Evolutionary conservation across 2,888 invertebrate species (phyloP), one percentile per base, ranked within the genome.

Genomic region (Molorchus minor): DNA sequence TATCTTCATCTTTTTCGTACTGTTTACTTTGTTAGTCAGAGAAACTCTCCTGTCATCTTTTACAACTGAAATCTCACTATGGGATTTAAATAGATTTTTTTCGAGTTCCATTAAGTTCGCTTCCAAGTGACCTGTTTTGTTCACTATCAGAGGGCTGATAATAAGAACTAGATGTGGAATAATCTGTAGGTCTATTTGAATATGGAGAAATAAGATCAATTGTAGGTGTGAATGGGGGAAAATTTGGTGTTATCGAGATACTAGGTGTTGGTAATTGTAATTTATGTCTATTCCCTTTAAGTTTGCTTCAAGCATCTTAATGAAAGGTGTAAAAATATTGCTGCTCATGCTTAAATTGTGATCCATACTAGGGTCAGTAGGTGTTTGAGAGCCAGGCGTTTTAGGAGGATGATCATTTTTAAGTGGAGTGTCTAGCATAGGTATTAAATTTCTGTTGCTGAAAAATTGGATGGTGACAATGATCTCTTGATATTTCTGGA

Each of bases 101-200:
- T 75, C 74, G 56, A 78, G 77, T 63, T 77, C 74, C n/a, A 75
- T 72, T 16, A 79, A 54, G n/a, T 72, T 58, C 17, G 70, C 65
- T 57, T 79, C 79, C 4, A 71, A 46, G n/a, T 2, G 67, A 68
- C 54, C 63, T 68, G 43, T 69, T 69, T 58, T 78, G 79, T 63
- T 80, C 80, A 5, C 68, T 73, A 62, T 80, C 80, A 0, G 79
- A 79, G 7, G 80, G 80, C 64, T 78, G 77, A 61, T 80, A 80
- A 66, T 80, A 80, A 0, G 79, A 79, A 61, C 79, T 79, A 1
- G 77, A 75, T 2, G 79, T 77, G 1, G 80, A 80, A 68, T 80
- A 80, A 71, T 80, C 80, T 0, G 80, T 80, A 1, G 74, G 72
- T 33, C 79, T 65, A 53, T 68, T 66, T 10, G 64, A 51, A 54